Evolutionary conservation across 2,888 invertebrate species (phyloP).

Genomic region (Watsonalla cultraria): DNA sequence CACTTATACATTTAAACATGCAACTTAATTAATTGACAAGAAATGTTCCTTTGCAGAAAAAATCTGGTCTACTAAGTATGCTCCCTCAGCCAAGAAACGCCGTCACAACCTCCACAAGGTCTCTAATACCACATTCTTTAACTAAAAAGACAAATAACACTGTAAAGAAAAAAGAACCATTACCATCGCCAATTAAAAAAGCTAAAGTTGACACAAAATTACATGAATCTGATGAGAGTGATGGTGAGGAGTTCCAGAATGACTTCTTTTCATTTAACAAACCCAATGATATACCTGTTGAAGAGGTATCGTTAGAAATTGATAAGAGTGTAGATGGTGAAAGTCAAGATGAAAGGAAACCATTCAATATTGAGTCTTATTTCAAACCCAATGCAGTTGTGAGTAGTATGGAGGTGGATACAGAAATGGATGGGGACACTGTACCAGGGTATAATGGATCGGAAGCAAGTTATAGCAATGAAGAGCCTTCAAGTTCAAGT

Average conservation of each 20-base stretch:
- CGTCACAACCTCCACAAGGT: conserved; percentile 46
- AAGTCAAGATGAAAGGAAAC: conserved; percentile 21
- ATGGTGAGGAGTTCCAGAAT: conserved; percentile 71
- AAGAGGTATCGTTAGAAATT: conserved; percentile 52
- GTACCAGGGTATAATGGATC: conserved; percentile 18
- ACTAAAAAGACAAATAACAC: conserved; percentile 51
- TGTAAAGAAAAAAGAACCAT: conserved; percentile 33
- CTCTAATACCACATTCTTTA: conserved; percentile 66
- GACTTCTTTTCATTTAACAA: conserved; percentile 78
- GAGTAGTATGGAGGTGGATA: conserved; percentile 20
- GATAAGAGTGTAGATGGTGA: conserved; percentile 17
- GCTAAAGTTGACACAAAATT: conserved; percentile 31
- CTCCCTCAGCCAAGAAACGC: conserved; percentile 83
- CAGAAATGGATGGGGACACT: conserved; percentile 15
- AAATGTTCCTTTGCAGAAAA: conserved; percentile 66
- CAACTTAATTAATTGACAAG: too few species aligned
- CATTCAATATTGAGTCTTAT: conserved; percentile 53
- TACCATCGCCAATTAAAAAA: conserved; percentile 38
- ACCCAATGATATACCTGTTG: conserved; percentile 55
- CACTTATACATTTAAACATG: background rate
- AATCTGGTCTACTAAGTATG: conserved; percentile 82
- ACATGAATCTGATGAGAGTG: conserved; percentile 66
- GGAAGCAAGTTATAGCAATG: conserved; percentile 11
- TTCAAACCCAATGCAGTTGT: conserved; percentile 49
- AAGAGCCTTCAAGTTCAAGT: conserved; percentile 12